phyloP scores from a whole-genome alignment of 2,797 vertebrate species.

The Champsocephalus esox region DNA sequence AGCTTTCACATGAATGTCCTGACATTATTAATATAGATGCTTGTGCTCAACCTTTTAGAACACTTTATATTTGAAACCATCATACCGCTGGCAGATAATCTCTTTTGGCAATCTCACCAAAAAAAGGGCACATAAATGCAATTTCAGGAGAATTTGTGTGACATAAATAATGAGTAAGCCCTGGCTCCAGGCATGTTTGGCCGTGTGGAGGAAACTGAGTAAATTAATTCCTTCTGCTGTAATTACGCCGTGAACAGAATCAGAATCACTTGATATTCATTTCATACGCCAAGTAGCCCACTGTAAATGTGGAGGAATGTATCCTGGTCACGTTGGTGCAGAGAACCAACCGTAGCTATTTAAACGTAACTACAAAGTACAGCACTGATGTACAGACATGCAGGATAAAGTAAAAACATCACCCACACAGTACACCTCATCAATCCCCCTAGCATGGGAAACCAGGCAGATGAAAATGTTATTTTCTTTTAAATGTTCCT shows the following conservation, averaged over 20 bases:
- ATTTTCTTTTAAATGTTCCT: conserved; percentile 10
- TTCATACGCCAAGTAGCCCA: conserved; percentile 34
- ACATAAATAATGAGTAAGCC: conserved; percentile 75
- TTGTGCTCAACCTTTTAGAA: conserved; percentile 23
- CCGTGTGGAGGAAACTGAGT: conserved; percentile 56
- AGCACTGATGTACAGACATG: not conserved
- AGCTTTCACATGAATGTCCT: not conserved
- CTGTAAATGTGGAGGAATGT: conserved; percentile 25
- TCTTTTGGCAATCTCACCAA: conserved; percentile 60
- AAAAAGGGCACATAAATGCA: conserved; percentile 67
- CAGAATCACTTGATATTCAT: conserved; percentile 56
- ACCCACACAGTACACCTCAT: too few species aligned
- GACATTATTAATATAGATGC: conserved; percentile 27
- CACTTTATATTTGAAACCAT: conserved; percentile 52
- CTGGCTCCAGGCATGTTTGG: conserved; percentile 68
- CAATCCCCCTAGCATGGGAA: conserved; percentile 3
- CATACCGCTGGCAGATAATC: conserved; percentile 48
- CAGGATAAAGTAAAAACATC: not conserved
- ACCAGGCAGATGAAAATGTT: not conserved
- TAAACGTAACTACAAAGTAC: conserved; percentile 4
- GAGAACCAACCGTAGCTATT: conserved; percentile 14
- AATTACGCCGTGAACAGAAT: conserved; percentile 72
- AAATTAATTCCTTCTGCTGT: conserved; percentile 70
- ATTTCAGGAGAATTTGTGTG: conserved; percentile 64
- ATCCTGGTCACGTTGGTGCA: conserved; percentile 18